phyloP scores from a whole-genome alignment of 2,888 invertebrate species.

The Folsomia candida region DNA sequence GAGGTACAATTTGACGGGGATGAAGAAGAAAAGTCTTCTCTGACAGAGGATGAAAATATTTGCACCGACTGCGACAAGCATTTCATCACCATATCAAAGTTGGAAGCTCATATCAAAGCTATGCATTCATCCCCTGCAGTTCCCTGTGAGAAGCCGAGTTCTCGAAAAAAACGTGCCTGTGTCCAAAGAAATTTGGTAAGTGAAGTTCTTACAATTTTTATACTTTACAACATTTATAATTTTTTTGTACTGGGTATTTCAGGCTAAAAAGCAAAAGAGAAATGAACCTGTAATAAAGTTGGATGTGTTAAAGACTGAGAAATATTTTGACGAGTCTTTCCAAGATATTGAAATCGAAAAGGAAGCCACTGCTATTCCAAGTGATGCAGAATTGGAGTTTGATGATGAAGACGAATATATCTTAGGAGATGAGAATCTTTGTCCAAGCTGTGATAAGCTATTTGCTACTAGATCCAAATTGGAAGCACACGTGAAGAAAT shows the following conservation, averaged over 20 bases:
- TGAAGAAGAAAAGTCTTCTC: constrained; percentile 52
- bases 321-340: neutral
- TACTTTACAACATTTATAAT: neutral
- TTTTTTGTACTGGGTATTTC: neutral
- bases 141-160: neutral
- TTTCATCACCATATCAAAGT: constrained; percentile 48
- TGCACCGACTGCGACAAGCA: constrained; percentile 53
- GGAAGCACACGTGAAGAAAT: constrained; percentile 47
- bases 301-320: too few relatives aligned
- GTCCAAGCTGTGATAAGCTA: constrained; percentile 52
- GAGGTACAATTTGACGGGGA: constrained; percentile 52
- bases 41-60: constrained; percentile 53
- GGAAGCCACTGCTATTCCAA: neutral
- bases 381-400: neutral
- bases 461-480: constrained; percentile 50
- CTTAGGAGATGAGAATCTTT: constrained; percentile 53
- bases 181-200: neutral
- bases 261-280: neutral
- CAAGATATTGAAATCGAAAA: too few relatives aligned
- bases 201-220: neutral
- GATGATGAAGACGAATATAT: constrained; percentile 54
- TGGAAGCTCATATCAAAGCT: constrained; percentile 49
- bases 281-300: too few relatives aligned
- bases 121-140: neutral
- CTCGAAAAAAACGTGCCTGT: neutral